Percentiles rank a stretch among this genome's conserved stretches.
Evolutionary conservation across 2,113 vertebrate genomes (phyloP).

Genomic region (Danionella cerebrum): DNA sequence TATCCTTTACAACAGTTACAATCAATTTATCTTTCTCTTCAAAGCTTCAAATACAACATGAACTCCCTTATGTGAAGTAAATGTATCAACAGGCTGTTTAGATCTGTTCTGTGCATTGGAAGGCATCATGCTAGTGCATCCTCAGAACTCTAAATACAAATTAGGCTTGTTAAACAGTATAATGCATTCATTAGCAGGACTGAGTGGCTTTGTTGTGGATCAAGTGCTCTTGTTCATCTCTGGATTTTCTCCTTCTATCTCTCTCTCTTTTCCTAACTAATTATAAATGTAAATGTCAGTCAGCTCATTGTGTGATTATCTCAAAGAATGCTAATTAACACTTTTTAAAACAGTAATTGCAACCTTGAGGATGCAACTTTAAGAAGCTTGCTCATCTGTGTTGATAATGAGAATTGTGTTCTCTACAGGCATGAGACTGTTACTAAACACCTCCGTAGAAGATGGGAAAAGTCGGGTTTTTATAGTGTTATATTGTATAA

Average conservation of each 20-base stretch:
- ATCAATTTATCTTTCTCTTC: slow-evolving; percentile 4
- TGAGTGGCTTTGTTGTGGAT: slow-evolving; percentile 40
- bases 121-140: slow-evolving; percentile 45
- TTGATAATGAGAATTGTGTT: slow-evolving; percentile 41
- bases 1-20: slow-evolving; percentile 43
- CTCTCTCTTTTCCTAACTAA: slow-evolving; percentile 45
- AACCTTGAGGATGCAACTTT: slow-evolving; percentile 55
- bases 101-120: slow-evolving; percentile 46
- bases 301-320: slow-evolving; percentile 43
- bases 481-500: no score
- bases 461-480: slow-evolving; percentile 32
- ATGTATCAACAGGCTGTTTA: slow-evolving; percentile 40
- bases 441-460: slow-evolving; percentile 26
- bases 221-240: slow-evolving; percentile 31
- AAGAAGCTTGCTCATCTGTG: slow-evolving; percentile 32
- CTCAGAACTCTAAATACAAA: slow-evolving; percentile 52
- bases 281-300: slow-evolving; percentile 47
- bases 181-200: slow-evolving; percentile 47
- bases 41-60: slow-evolving; percentile 32
- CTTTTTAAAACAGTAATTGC: slow-evolving; percentile 50
- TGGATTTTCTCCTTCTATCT: slow-evolving; percentile 19
- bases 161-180: slow-evolving; percentile 50
- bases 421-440: slow-evolving; percentile 23
- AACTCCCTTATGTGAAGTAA: slow-evolving; percentile 38
- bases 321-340: slow-evolving; percentile 47